Conservation (phyloP, 2,797 vertebrate species). For the Champsocephalus esox region DNA sequence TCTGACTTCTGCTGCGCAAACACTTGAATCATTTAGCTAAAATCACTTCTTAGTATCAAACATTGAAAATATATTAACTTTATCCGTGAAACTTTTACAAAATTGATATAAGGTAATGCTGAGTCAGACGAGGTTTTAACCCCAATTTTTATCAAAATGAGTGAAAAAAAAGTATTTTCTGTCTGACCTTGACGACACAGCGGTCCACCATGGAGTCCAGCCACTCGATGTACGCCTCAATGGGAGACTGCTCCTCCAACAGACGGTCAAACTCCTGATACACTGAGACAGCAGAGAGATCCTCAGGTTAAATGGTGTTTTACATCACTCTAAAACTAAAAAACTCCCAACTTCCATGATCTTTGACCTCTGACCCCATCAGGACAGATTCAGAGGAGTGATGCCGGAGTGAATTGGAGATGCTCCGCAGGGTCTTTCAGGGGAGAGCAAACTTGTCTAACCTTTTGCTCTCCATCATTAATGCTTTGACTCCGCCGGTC, state of each 20-base stretch:
- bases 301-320: neutral
- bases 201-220: conserved; percentile 99
- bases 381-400: conserved; percentile 38
- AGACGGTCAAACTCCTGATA: conserved; percentile 99
- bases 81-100: neutral
- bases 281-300: conserved; percentile 82
- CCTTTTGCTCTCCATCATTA: conserved; percentile 81
- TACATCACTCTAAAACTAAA: neutral
- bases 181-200: conserved; percentile 96
- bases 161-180: neutral
- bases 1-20: conserved; percentile 28
- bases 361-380: conserved; percentile 76
- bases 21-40: conserved; percentile 17
- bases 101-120: neutral
- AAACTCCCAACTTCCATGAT: conserved; percentile 38
- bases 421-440: conserved; percentile 75
- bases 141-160: neutral
- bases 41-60: neutral
- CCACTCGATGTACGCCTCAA: conserved; percentile 98
- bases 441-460: conserved; percentile 82
- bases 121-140: conserved; percentile 9
- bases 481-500: conserved; percentile 75
- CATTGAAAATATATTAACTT: neutral
- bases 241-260: conserved; percentile 97
- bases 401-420: conserved; percentile 67